Percentiles rank a stretch among this genome's conserved stretches.
Evolutionary conservation across 1,140 invertebrate species (phyloP).

Genomic region (Danaus melanippus): DNA sequence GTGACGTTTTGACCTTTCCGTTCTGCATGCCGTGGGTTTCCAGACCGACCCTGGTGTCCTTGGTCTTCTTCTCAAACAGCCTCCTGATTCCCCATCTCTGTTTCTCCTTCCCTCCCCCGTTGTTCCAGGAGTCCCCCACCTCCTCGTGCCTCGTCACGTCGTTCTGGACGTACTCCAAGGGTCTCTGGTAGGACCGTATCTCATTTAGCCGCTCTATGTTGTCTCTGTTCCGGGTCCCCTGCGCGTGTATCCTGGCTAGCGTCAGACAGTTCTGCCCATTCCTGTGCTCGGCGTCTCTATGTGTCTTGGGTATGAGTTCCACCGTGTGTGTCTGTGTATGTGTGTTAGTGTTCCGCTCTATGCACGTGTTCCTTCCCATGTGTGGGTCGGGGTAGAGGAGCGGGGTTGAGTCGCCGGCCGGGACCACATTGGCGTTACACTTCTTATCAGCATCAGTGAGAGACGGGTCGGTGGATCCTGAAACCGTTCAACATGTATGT

Average conservation of each 20-base stretch:
- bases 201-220: slow-evolving; percentile 50
- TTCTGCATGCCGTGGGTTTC: slow-evolving; percentile 33
- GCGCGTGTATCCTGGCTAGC: slow-evolving; percentile 37
- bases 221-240: slow-evolving; percentile 31
- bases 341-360: slow-evolving; percentile 86
- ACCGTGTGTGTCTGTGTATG: slow-evolving; percentile 71
- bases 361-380: slow-evolving; percentile 91
- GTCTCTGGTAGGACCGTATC: slow-evolving; percentile 66
- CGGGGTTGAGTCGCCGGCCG: slow-evolving; percentile 49
- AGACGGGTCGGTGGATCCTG: slow-evolving; percentile 9
- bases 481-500: too few relatives aligned
- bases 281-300: slow-evolving; percentile 68
- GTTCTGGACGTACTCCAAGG: slow-evolving; percentile 84
- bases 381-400: slow-evolving; percentile 79
- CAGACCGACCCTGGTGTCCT: slow-evolving; percentile 73
- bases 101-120: slow-evolving; percentile 62
- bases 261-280: slow-evolving; percentile 46
- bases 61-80: slow-evolving; percentile 50
- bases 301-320: slow-evolving; percentile 81
- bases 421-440: slow-evolving; percentile 38
- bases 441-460: slow-evolving; percentile 45
- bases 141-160: slow-evolving; percentile 76
- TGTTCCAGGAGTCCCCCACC: slow-evolving; percentile 31
- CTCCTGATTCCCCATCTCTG: slow-evolving; percentile 57
- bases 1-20: slow-evolving; percentile 36